Evolutionary conservation across 2,797 vertebrate species (phyloP).

Genomic region (Dendrocincla fuliginosa): DNA sequence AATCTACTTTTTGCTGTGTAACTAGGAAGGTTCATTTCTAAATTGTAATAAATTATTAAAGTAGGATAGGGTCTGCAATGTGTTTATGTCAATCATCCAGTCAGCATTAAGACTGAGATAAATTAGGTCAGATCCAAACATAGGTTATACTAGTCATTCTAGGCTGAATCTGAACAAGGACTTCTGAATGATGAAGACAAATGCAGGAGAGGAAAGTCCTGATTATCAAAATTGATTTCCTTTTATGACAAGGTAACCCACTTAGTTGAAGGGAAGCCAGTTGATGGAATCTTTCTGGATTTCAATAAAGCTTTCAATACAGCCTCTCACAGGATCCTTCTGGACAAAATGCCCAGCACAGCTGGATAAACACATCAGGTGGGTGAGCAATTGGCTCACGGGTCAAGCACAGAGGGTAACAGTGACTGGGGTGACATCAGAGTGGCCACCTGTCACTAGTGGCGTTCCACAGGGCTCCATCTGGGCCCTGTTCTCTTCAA

Average conservation of each 20-base stretch:
- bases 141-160: background rate
- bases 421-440: background rate
- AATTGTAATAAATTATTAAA: background rate
- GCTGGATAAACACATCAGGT: background rate
- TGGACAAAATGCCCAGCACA: background rate
- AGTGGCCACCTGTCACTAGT: background rate
- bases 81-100: background rate
- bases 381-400: background rate
- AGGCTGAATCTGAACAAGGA: background rate
- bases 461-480: background rate
- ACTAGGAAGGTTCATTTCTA: background rate
- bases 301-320: too few relatives aligned
- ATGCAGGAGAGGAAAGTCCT: background rate
- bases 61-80: background rate
- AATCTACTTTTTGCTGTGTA: background rate
- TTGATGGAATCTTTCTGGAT: too few relatives aligned
- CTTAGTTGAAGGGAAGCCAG: too few relatives aligned
- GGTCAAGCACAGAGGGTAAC: fast-evolving
- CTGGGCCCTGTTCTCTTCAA: fast-evolving
- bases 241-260: too few relatives aligned
- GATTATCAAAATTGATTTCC: too few relatives aligned
- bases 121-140: background rate
- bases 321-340: too few relatives aligned
- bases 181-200: background rate
- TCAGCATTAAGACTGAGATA: background rate